Conservation (phyloP, 2,888 invertebrate genomes). For the Agrochola circellaris region DNA sequence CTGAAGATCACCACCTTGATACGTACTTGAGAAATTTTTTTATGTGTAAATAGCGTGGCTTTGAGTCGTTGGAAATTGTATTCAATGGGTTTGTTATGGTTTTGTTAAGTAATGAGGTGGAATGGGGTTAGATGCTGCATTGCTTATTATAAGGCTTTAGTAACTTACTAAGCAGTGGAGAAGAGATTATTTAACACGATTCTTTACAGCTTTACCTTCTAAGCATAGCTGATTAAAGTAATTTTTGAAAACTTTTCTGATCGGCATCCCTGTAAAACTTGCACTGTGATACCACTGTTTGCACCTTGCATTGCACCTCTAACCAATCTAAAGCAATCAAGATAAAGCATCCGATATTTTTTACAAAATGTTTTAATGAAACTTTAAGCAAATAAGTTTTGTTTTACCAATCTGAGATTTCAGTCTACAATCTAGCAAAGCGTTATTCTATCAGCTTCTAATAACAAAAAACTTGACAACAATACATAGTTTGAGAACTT, state of each 20-base stretch:
- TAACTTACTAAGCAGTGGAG: not conserved
- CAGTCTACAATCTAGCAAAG: slow-evolving; percentile 16
- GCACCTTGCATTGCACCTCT: not conserved
- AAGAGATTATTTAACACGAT: not conserved
- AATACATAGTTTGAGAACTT: slow-evolving; percentile 52
- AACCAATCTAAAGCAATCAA: not conserved
- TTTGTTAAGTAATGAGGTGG: slow-evolving; percentile 49
- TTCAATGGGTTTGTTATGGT: slow-evolving; percentile 51
- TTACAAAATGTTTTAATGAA: slow-evolving; percentile 20
- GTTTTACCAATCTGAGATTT: slow-evolving; percentile 19
- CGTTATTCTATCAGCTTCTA: slow-evolving; percentile 29
- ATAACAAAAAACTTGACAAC: slow-evolving; percentile 48
- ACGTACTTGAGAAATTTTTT: slow-evolving; percentile 70
- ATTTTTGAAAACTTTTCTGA: not conserved
- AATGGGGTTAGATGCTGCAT: slow-evolving; percentile 30
- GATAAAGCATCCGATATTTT: not conserved
- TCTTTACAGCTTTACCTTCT: not conserved
- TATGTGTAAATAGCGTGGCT: slow-evolving; percentile 65
- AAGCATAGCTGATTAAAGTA: not conserved
- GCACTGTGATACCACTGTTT: not conserved
- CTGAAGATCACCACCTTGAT: slow-evolving; percentile 66
- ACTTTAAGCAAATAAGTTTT: not conserved
- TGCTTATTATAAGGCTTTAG: not conserved
- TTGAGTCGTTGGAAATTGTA: slow-evolving; percentile 50
- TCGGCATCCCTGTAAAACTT: not conserved